Evolutionary conservation across 1,140 invertebrate species (phyloP).

Genomic region (Helicoverpa zea): DNA sequence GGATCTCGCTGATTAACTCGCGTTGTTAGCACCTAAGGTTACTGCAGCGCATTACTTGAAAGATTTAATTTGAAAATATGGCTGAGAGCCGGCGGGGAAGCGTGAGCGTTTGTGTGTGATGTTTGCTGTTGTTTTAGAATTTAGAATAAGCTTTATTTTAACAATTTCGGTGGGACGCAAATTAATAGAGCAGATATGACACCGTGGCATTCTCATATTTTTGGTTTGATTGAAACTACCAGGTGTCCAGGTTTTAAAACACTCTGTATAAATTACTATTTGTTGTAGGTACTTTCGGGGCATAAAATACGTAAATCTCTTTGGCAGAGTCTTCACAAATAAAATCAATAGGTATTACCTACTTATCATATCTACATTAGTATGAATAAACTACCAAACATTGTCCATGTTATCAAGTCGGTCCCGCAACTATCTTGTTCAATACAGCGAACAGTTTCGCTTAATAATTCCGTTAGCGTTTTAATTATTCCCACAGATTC

Average conservation of each 20-base stretch:
- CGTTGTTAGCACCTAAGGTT: slow-evolving; percentile 70
- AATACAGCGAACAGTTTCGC: slow-evolving; percentile 63
- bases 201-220: too few species aligned
- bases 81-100: slow-evolving; percentile 20
- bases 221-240: too few species aligned
- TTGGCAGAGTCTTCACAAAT: not conserved
- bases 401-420: slow-evolving; percentile 27
- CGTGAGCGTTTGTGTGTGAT: not conserved
- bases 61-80: slow-evolving; percentile 54
- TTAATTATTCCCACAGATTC: slow-evolving; percentile 69
- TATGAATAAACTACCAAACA: slow-evolving; percentile 15
- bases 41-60: slow-evolving; percentile 54
- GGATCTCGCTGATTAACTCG: slow-evolving; percentile 79
- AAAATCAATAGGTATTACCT: not conserved
- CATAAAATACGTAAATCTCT: too few species aligned
- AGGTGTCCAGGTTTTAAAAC: not conserved
- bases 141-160: not conserved
- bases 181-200: too few species aligned
- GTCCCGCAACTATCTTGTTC: slow-evolving; percentile 71
- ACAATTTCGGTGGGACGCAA: too few species aligned
- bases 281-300: too few species aligned
- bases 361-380: slow-evolving; percentile 12
- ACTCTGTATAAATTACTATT: too few species aligned
- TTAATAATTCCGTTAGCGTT: slow-evolving; percentile 70
- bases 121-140: not conserved